Percentiles rank a stretch among this genome's conserved stretches.
Conservation (phyloP, 2,113 vertebrate species). For the Coregonus clupeaformis region DNA sequence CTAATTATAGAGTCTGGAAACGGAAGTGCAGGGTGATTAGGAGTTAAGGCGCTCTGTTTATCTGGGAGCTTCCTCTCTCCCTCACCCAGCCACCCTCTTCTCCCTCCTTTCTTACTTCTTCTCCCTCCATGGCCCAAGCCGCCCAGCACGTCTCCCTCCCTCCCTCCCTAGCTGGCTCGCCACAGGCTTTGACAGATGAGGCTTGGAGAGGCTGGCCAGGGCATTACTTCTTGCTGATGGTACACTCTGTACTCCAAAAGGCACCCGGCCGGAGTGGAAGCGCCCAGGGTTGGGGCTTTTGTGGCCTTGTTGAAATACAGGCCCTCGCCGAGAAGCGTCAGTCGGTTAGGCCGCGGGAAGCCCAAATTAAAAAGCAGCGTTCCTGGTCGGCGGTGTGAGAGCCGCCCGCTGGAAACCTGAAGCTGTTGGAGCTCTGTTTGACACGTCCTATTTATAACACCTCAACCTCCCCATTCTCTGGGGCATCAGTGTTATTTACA, state of each 20-base stretch:
- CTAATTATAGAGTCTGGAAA: conserved; percentile 99
- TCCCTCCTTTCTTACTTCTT: conserved; percentile 42
- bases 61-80: conserved; percentile 95
- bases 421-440: conserved; percentile 71
- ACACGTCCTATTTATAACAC: conserved; percentile 95
- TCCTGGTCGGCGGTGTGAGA: conserved; percentile 71
- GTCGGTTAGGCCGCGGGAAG: conserved; percentile 82
- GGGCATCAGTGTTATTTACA: conserved; percentile 72
- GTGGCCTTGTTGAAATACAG: conserved; percentile 89
- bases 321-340: conserved; percentile 85
- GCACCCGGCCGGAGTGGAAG: conserved; percentile 63
- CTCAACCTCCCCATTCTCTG: conserved; percentile 58
- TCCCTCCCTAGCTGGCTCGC: conserved; percentile 75
- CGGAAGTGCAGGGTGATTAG: conserved; percentile 94
- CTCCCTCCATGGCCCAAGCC: conserved; percentile 61
- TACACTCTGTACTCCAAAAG: conserved; percentile 78
- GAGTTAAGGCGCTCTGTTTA: conserved; percentile 97
- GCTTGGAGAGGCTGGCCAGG: conserved; percentile 70
- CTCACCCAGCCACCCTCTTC: conserved; percentile 45
- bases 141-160: conserved; percentile 72
- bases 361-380: conserved; percentile 88
- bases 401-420: conserved; percentile 73
- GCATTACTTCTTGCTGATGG: conserved; percentile 77
- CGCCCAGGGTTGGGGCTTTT: conserved; percentile 77
- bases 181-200: conserved; percentile 83